Base-by-base conservation (phyloP, 1,140 invertebrate genomes). In the Pseudomyrmex sp. region DNA sequence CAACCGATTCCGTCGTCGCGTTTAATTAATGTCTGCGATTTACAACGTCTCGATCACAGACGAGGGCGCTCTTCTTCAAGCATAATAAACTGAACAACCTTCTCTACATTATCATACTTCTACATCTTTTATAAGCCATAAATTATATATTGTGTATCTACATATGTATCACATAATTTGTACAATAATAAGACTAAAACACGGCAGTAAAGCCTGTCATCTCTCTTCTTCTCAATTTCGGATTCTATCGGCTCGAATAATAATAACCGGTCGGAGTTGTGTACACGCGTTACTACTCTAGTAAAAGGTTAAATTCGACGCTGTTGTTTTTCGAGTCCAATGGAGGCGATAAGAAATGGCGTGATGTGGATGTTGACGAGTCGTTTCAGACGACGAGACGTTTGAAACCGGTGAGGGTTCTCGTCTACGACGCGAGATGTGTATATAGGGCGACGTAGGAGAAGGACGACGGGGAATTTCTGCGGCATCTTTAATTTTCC, bases 401-500 rank as follows among this genome's bases (percentile, higher is more conserved):
- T 68, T 66, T 44, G n/a, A 66, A 68, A 46, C 15, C 5, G 13
- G 48, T 23, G 7, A 18, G 54, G 48, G 12, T 3, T 35, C 35
- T 18, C 18, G 18, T 18, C 18, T 35, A 35, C 35, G 52, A 44
- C 52, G 76, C 35, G 10, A 10, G 61, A 44, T 23, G 52, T 1
- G 65, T 23, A 8, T 46, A 18, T 18, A 69, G 50, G 26, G 18
- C 18, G 23, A 15, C 18, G 61, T 44, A 58, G 35, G 69, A 62
- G 70, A 72, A 79, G 83, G 79, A 72, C 13, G 23, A 52, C n/a
- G 23, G 69, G 12, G 75, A 54, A 76, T 62, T 65, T 84, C 50
- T 44, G 66, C 68, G 77, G 62, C 68, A 82, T 79, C 58, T 63
- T 89, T 75, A 79, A 89, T 89, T 89, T 85, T 84, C 68, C 59